Base-by-base conservation (phyloP, 92 coral and sea anemone genomes). In the Porites lobata region DNA sequence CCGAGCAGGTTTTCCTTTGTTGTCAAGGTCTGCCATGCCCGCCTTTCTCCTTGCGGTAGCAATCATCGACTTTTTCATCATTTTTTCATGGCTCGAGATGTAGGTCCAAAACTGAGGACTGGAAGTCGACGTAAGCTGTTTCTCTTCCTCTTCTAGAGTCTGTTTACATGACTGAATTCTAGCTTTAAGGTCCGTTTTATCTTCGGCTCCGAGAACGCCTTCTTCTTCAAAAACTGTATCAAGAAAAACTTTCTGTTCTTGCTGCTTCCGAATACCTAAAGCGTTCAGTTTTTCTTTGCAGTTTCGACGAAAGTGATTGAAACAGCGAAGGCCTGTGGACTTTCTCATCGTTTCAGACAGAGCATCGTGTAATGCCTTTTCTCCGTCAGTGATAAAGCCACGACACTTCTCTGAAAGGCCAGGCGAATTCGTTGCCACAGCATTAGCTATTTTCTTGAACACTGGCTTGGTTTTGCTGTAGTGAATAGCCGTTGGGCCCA, bases 361-460 rank as follows among this genome's bases (percentile, higher is more conserved):
- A 0, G 88, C 87, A 13, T 59, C 65, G 8, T 86, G 83, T 15
- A 91, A 70, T 2, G 94, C 76, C 14, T 69, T 67, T 47, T 75
- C 91, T 1, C 94, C 94, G 66, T 91, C 94, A 47, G 91, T 91
- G 14, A 82, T 81, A 56, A 65, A 87, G 18, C 94, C 90, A 12
- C 29, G 22, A 13, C 83, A 80, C 13, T 86, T 70, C 29, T 38
- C 69, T 64, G 57, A 52, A 52, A 52, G 57, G 8, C 57, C 57
- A 52, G 57, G 57, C 10, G 57, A 32, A 63, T 69, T 81, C 1
- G 20, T 14, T 17, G 66, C 13, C 7, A 87, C 90, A 52, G 91
- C 94, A 0, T 66, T 9, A 2, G 67, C 91, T 1, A 91, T 80
- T 62, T 80, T 86, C 22, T 65, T 75, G 80, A 56, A 91, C 0